Conservation (phyloP, 2,888 invertebrate genomes). For the Euzetes globulus region DNA sequence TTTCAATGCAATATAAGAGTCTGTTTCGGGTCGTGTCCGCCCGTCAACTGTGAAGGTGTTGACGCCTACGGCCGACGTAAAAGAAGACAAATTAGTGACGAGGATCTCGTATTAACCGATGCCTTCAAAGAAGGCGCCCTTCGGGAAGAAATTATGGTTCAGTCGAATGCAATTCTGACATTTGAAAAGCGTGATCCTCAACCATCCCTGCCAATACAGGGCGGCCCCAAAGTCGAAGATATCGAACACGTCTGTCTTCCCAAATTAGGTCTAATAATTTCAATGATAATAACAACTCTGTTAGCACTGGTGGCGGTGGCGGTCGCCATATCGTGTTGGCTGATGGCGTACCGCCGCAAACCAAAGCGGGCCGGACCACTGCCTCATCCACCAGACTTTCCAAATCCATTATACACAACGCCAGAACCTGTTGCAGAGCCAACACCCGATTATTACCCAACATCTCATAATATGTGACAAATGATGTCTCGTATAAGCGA, state of each 20-base stretch:
- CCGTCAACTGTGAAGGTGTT: constrained; percentile 82
- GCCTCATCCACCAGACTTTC: constrained; percentile 90
- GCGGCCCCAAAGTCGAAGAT: constrained; percentile 53
- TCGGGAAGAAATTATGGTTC: constrained; percentile 84
- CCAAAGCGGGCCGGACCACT: constrained; percentile 74
- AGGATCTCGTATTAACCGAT: constrained; percentile 53
- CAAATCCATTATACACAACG: constrained; percentile 81
- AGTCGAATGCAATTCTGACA: constrained; percentile 83
- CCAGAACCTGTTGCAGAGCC: constrained; percentile 72
- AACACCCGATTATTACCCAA: constrained; percentile 64
- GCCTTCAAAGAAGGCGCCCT: constrained; percentile 65
- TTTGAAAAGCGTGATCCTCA: constrained; percentile 58
- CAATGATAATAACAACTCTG: constrained; percentile 80
- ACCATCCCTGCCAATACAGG: constrained; percentile 65
- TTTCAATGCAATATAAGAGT: constrained; percentile 94
- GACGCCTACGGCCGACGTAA: constrained; percentile 80
- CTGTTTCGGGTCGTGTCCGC: constrained; percentile 89
- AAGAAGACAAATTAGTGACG: constrained; percentile 49
- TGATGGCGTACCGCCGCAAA: constrained; percentile 81
- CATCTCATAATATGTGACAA: constrained; percentile 37
- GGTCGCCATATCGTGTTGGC: constrained; percentile 89
- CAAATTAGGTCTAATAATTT: constrained; percentile 84
- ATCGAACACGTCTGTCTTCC: constrained; percentile 85
- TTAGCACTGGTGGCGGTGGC: constrained; percentile 86
- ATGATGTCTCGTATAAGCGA: neutral